Conservation (phyloP, 2,888 invertebrate species). For the Linnaemya tessellans region DNA sequence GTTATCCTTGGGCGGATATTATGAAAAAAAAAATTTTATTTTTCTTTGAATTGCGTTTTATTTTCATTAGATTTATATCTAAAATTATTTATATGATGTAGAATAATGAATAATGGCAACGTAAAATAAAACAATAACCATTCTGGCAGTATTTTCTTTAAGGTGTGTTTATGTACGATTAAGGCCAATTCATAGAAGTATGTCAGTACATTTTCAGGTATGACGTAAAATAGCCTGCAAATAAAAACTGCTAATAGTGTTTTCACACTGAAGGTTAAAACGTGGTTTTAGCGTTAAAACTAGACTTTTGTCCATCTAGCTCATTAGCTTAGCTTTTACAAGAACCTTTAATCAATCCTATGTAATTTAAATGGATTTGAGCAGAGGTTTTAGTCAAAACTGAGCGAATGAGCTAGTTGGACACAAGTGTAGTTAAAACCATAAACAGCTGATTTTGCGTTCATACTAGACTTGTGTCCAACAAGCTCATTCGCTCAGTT, state of each 20-base stretch:
- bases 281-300: no score
- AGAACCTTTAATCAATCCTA: no score
- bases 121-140: not conserved
- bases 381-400: no score
- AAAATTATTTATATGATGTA: constrained; percentile 60
- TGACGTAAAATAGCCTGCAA: constrained; percentile 3
- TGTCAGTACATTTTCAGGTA: not conserved
- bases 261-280: no score
- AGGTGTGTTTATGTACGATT: constrained; percentile 64
- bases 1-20: constrained; percentile 40
- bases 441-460: no score
- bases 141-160: constrained; percentile 7
- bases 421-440: no score
- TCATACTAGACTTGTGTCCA: no score
- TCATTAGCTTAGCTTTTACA: no score
- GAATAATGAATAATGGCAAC: not conserved
- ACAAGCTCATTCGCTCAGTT: no score
- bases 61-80: constrained; percentile 65
- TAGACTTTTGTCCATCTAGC: no score
- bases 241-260: not conserved
- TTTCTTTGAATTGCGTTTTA: constrained; percentile 43
- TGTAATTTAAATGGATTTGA: no score
- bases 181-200: not conserved
- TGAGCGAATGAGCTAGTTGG: no score
- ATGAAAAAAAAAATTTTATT: not conserved